Conservation (phyloP, 2,113 vertebrate genomes). For the Hemichromis elongatus region DNA sequence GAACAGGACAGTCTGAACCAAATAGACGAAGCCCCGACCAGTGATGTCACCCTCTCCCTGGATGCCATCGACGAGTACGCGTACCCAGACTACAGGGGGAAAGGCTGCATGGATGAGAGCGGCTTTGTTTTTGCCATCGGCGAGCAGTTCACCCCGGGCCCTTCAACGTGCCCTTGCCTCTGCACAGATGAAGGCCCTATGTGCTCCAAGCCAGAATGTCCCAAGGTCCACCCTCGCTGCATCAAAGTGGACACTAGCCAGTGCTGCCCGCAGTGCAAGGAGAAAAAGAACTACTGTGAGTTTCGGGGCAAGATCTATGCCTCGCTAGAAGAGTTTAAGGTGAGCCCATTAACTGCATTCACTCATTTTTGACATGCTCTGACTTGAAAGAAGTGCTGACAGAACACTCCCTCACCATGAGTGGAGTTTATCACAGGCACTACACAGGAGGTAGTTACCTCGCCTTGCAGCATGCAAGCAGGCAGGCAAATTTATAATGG, state of each 20-base stretch:
- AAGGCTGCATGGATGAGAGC: conserved; percentile 97
- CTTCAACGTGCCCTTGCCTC: conserved; percentile 92
- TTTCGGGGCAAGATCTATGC: conserved; percentile 91
- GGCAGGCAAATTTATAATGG: conserved; percentile 64
- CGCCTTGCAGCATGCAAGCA: conserved; percentile 30
- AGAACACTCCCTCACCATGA: conserved; percentile 14
- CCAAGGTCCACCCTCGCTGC: conserved; percentile 91
- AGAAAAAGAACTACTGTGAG: conserved; percentile 95
- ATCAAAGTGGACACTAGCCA: conserved; percentile 93
- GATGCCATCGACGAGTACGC: conserved; percentile 90
- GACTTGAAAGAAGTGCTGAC: conserved; percentile 53
- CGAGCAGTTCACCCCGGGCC: conserved; percentile 92
- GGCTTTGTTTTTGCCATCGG: conserved; percentile 97
- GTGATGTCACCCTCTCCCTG: conserved; percentile 74
- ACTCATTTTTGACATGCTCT: conserved; percentile 33
- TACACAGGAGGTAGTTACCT: conserved; percentile 32
- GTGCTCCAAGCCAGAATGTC: conserved; percentile 93
- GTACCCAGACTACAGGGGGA: conserved; percentile 95
- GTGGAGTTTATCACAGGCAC: conserved; percentile 34
- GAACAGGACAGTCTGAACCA: conserved; percentile 68
- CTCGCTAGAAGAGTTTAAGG: conserved; percentile 94
- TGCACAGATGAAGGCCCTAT: conserved; percentile 98
- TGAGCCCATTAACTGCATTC: conserved; percentile 71
- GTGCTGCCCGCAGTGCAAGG: conserved; percentile 95
- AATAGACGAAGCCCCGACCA: conserved; percentile 76